Percentiles rank a stretch among this genome's conserved stretches.
phyloP scores from a whole-genome alignment of 1,140 invertebrate species.

The Drosophila elegans region DNA sequence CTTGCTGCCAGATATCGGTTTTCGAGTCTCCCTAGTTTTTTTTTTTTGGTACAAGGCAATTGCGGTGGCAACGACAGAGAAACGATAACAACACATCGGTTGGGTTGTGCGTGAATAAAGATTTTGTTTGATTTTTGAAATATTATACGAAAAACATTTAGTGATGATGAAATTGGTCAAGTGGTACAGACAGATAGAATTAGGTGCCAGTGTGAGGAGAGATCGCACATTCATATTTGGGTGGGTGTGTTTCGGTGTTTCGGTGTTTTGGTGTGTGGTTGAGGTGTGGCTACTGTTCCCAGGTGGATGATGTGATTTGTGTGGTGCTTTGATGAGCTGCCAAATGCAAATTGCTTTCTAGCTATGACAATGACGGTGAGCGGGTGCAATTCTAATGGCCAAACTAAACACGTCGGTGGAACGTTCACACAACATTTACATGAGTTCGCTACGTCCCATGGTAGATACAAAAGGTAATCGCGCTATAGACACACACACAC shows the following conservation, averaged over 20 bases:
- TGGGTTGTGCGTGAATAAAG: slow-evolving; percentile 43
- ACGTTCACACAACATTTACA: slow-evolving; percentile 53
- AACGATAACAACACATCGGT: slow-evolving; percentile 45
- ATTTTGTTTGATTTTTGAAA: slow-evolving; percentile 38
- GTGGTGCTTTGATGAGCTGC: slow-evolving; percentile 52
- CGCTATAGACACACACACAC: slow-evolving; percentile 49
- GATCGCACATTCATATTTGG: slow-evolving; percentile 41
- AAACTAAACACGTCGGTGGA: slow-evolving; percentile 50
- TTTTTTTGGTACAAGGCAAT: slow-evolving; percentile 63
- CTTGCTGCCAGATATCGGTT: slow-evolving; percentile 85
- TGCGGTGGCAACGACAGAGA: slow-evolving; percentile 47
- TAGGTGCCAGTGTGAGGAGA: slow-evolving; percentile 35
- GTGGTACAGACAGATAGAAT: slow-evolving; percentile 34
- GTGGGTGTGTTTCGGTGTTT: slow-evolving; percentile 33
- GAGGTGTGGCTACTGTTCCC: slow-evolving; percentile 28
- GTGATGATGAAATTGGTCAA: slow-evolving; percentile 44
- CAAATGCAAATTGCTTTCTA: slow-evolving; percentile 48
- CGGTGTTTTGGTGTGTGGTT: slow-evolving; percentile 8
- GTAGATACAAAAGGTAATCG: slow-evolving; percentile 1
- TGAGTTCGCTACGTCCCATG: slow-evolving; percentile 42
- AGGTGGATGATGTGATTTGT: slow-evolving; percentile 23
- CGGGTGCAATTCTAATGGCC: slow-evolving; percentile 54
- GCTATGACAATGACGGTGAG: slow-evolving; percentile 37
- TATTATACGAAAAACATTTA: slow-evolving; percentile 56
- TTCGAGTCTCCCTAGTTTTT: slow-evolving; percentile 82